phyloP scores from a whole-genome alignment of 2,797 vertebrate genomes.

The Melanotaenia boesemani region DNA sequence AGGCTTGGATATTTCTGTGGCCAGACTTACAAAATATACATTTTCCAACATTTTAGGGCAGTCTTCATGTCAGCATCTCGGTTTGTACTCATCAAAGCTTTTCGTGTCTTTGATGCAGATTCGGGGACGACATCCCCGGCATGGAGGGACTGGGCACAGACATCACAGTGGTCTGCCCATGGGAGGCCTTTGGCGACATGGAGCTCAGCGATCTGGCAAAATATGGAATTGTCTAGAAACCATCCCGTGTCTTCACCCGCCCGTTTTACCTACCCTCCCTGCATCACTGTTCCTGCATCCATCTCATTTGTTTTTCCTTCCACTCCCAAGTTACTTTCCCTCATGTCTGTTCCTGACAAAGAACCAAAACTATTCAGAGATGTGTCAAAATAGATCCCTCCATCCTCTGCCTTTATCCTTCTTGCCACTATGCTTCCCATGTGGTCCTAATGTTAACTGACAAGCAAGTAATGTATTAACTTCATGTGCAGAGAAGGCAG shows the following conservation, averaged over 20 bases:
- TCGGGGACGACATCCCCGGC: slow-evolving; percentile 91
- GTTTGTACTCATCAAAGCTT: slow-evolving; percentile 4
- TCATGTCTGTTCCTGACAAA: slow-evolving; percentile 10
- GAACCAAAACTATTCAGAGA: not conserved
- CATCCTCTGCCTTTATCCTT: not conserved
- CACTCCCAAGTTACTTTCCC: slow-evolving; percentile 5
- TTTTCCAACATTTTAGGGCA: not conserved
- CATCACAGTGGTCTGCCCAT: slow-evolving; percentile 86
- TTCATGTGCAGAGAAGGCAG: slow-evolving; percentile 26
- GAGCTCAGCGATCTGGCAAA: slow-evolving; percentile 86
- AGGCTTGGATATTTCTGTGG: not conserved
- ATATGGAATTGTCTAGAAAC: slow-evolving; percentile 83
- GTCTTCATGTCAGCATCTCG: not conserved
- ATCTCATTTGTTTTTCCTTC: not conserved
- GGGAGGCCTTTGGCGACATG: slow-evolving; percentile 87
- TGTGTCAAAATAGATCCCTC: slow-evolving; percentile 34
- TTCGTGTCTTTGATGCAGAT: slow-evolving; percentile 83
- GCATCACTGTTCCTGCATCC: slow-evolving; percentile 6
- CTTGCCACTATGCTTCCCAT: not conserved
- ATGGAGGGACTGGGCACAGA: slow-evolving; percentile 88
- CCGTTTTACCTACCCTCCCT: slow-evolving; percentile 39
- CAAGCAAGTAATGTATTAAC: slow-evolving; percentile 10
- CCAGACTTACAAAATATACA: not conserved
- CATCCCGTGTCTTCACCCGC: not conserved
- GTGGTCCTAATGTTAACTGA: slow-evolving; percentile 6